Evolutionary conservation across 2,113 vertebrate species (phyloP).

Genomic region (Nycticryphes semicollaris): DNA sequence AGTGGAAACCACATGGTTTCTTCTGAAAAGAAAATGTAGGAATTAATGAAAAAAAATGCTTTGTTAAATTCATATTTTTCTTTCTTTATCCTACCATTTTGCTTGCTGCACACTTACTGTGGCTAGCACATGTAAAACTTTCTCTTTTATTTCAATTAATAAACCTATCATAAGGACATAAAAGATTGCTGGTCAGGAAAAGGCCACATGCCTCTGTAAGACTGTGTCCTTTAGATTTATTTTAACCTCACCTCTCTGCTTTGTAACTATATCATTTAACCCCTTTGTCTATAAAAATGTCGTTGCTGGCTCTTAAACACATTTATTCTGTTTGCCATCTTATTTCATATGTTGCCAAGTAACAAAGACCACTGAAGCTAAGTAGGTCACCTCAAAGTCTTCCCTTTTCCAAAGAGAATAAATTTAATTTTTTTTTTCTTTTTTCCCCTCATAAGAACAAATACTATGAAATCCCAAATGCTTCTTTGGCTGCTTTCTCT

Average conservation of each 20-base stretch:
- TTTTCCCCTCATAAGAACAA: background rate
- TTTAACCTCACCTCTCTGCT: conserved; percentile 50
- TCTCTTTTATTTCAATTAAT: conserved; percentile 55
- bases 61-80: background rate
- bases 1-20: background rate
- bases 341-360: conserved; percentile 66
- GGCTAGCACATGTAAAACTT: background rate
- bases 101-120: background rate
- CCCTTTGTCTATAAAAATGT: conserved; percentile 57
- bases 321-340: conserved; percentile 60
- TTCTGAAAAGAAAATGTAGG: background rate
- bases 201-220: conserved; percentile 14
- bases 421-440: background rate
- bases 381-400: conserved; percentile 60
- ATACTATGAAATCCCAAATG: background rate
- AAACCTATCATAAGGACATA: conserved; percentile 33
- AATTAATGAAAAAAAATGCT: background rate
- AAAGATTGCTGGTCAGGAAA: conserved; percentile 52
- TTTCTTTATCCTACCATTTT: background rate
- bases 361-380: conserved; percentile 50
- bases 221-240: conserved; percentile 51
- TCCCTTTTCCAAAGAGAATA: conserved; percentile 37
- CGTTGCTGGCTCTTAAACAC: conserved; percentile 3
- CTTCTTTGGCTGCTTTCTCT: background rate
- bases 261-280: conserved; percentile 55